Conservation (phyloP, 1,140 invertebrate genomes). For the Oryctes rhinoceros region DNA sequence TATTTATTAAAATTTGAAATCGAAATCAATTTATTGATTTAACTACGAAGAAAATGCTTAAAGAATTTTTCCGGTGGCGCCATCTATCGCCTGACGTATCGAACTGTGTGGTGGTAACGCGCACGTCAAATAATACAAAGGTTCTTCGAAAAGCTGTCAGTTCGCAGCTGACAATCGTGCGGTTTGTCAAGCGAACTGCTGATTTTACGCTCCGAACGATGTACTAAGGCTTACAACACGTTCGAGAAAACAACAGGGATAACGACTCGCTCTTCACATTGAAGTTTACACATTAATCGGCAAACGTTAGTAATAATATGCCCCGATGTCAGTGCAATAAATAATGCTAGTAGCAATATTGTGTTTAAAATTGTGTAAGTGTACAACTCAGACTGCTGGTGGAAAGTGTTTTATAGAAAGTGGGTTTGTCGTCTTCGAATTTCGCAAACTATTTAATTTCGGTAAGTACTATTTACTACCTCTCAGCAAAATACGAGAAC, state of each 20-base stretch:
- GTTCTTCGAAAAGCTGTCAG: slow-evolving; percentile 17
- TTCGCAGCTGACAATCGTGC: slow-evolving; percentile 20
- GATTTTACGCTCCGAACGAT: slow-evolving; percentile 8
- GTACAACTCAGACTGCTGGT: slow-evolving; percentile 17
- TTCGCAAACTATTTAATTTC: slow-evolving; percentile 19
- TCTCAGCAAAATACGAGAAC: background rate
- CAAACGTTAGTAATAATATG: background rate
- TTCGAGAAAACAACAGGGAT: slow-evolving; percentile 8
- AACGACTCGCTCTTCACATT: background rate
- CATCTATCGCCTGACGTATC: background rate
- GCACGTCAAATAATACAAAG: slow-evolving; percentile 13
- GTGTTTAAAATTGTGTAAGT: slow-evolving; percentile 22
- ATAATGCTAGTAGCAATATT: slow-evolving; percentile 19
- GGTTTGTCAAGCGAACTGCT: slow-evolving; percentile 17
- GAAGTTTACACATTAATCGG: background rate
- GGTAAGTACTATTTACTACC: background rate
- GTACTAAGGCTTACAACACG: slow-evolving; percentile 5
- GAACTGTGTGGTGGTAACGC: background rate
- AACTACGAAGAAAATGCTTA: background rate
- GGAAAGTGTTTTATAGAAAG: slow-evolving; percentile 19
- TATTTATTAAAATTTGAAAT: too few species aligned
- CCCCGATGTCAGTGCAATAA: slow-evolving; percentile 10
- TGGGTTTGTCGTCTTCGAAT: slow-evolving; percentile 14
- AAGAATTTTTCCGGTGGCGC: background rate
- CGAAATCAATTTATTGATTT: background rate